Percentiles rank a stretch among this genome's conserved stretches.
These are phyloP conservation scores for Ptilodon capucinus DNA, from an alignment of 2,888 invertebrate genomes.

Conservation along the genomic window DNA sequence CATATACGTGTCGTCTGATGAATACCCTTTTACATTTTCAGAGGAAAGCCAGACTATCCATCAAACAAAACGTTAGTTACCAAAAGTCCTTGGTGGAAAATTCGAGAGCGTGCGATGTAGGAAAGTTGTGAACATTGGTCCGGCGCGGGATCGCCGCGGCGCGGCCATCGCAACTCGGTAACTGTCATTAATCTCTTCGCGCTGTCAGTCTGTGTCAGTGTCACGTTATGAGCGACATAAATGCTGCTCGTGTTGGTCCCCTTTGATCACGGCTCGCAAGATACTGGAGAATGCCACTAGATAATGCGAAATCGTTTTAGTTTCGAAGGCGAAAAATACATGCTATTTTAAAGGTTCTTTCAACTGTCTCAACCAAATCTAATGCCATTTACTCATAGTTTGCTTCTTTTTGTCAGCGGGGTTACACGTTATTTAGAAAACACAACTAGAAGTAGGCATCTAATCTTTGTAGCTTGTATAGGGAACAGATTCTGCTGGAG, in stretches of 20 bases:
- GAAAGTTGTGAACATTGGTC: slow-evolving; percentile 1
- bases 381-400: too few species aligned
- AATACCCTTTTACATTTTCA: not conserved
- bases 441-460: too few species aligned
- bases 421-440: too few species aligned
- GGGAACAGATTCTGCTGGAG: too few species aligned
- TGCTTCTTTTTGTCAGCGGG: too few species aligned
- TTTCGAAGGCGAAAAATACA: not conserved
- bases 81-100: slow-evolving; percentile 4
- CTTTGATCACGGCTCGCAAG: not conserved
- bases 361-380: too few species aligned
- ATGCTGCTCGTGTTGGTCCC: not conserved
- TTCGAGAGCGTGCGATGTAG: slow-evolving; percentile 5
- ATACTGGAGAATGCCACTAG: not conserved
- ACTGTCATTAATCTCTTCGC: slow-evolving; percentile 10
- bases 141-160: not conserved
- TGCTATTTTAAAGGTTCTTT: not conserved
- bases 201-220: slow-evolving; percentile 4
- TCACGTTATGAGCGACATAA: slow-evolving; percentile 2
- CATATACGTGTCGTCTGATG: not conserved
- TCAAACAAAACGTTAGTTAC: not conserved
- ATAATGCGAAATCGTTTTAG: not conserved
- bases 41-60: not conserved
- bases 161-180: not conserved
- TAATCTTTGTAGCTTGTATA: too few species aligned